phyloP scores from a whole-genome alignment of 2,888 invertebrate genomes.

The Melikaiella ostensackeni region DNA sequence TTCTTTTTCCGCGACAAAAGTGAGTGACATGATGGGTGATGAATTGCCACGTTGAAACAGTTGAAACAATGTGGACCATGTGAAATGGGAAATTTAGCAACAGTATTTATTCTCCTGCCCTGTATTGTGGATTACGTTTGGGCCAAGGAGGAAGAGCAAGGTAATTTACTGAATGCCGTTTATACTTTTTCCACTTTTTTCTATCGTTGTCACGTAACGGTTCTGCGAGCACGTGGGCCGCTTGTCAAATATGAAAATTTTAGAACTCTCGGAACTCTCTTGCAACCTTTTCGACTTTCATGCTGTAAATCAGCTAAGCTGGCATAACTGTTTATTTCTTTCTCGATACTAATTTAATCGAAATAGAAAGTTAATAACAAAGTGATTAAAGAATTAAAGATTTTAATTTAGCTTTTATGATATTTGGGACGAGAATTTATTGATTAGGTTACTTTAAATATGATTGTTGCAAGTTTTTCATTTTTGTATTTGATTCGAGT shows the following conservation, averaged over 20 bases:
- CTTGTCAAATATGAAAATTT: not conserved
- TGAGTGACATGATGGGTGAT: conserved; percentile 28
- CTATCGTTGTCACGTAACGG: not conserved
- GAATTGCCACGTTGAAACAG: conserved; percentile 60
- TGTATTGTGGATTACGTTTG: conserved; percentile 71
- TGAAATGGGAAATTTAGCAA: conserved; percentile 73
- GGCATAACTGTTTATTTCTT: not conserved
- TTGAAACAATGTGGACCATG: conserved; percentile 66
- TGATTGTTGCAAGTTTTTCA: not conserved
- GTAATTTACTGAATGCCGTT: conserved; percentile 49
- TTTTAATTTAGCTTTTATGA: not conserved
- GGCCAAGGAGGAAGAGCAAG: conserved; percentile 63
- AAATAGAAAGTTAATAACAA: too few species aligned
- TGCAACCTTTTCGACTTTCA: not conserved
- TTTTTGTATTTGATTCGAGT: not conserved
- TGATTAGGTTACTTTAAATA: not conserved
- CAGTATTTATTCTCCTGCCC: conserved; percentile 68
- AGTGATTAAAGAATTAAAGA: too few species aligned
- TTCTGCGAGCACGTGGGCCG: conserved; percentile 6
- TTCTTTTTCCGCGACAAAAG: conserved; percentile 4
- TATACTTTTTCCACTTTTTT: not conserved
- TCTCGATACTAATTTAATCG: not conserved
- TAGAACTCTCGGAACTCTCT: not conserved
- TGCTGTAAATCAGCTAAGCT: not conserved
- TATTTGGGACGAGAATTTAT: too few species aligned